phyloP scores from a whole-genome alignment of 2,797 vertebrate species.

The Zalophus californianus region DNA sequence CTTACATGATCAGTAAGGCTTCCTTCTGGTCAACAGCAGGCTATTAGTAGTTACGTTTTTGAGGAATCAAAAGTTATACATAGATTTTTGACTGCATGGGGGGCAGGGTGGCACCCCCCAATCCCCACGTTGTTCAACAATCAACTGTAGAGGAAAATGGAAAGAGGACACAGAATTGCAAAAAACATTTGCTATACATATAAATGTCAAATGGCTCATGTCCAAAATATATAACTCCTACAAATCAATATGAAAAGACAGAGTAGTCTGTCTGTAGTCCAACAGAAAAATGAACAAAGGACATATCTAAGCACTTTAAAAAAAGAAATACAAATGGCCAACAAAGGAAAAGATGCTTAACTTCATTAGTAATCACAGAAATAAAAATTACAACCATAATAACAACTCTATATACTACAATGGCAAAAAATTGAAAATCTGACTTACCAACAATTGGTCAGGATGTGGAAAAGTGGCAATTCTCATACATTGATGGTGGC shows the following conservation, averaged over 20 bases:
- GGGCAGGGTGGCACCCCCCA: neutral
- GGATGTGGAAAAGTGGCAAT: neutral
- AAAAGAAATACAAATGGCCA: constrained; percentile 6
- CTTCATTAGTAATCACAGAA: neutral
- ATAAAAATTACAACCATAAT: neutral
- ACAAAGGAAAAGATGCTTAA: constrained; percentile 23
- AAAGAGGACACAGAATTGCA: neutral
- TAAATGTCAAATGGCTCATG: neutral
- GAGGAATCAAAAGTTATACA: neutral
- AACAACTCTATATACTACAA: neutral
- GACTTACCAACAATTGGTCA: neutral
- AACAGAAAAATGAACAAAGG: constrained; percentile 18
- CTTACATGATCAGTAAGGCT: neutral
- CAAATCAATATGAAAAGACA: neutral
- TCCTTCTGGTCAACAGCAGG: neutral
- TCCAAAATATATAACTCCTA: neutral
- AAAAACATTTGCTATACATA: neutral
- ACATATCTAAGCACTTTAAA: neutral
- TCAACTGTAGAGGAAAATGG: neutral
- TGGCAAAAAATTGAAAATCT: neutral
- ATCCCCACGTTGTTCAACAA: neutral
- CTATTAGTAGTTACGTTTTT: neutral
- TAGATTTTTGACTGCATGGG: neutral
- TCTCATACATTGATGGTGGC: neutral
- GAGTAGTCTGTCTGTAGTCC: neutral